Evolutionary conservation across 2,888 invertebrate genomes (phyloP), one percentile per base, ranked within the genome.

Genomic region (Octonoba sinensis): DNA sequence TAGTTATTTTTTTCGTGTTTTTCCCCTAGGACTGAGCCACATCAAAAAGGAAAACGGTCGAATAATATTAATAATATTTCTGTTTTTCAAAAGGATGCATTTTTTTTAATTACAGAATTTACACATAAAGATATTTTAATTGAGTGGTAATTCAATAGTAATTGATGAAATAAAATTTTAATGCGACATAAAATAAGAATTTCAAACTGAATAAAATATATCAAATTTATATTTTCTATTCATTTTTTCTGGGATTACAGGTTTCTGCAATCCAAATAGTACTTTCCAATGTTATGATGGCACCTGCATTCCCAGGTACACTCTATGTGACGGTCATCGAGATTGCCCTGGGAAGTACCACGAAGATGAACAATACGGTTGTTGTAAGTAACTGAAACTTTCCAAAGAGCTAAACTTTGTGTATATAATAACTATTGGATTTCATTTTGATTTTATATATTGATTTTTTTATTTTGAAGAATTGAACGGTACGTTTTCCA

Each of bases 281-380:
- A 86, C 86, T 15, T 87, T 87, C 67, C 85, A 86, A 24, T 87
- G 87, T 71, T 85, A 85, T 57, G 86, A 87, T 81, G 87, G 87
- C 1, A 85, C 85, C 12, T 87, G 87, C 78, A 87, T 87, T 71
- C 87, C 87, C n/a, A 36, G 79, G 20, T 84, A 85, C 59, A 84
- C 86, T 0, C 71, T 86, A 8, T 87, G 87, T 71, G 87, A 87
- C 67, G 84, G 85, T 6, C 85, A 85, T 44, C 79, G 85, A 54
- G 87, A 87, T 69, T 87, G 87, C 74, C 86, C 86, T 1, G 87
- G 87, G 49, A 86, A 85, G 75, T 86, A 86, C 70, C 85, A 86
- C 27, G 87, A 87, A 84, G 87, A 87, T 70, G 87, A 87, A 64
- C 84, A 85, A 36, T 78, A 65, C 15, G 84, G 78, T n/a, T 78